Evolutionary conservation across 2,888 invertebrate genomes (phyloP), one percentile per base, ranked within the genome.

Genomic region (Ligdia adustata): DNA sequence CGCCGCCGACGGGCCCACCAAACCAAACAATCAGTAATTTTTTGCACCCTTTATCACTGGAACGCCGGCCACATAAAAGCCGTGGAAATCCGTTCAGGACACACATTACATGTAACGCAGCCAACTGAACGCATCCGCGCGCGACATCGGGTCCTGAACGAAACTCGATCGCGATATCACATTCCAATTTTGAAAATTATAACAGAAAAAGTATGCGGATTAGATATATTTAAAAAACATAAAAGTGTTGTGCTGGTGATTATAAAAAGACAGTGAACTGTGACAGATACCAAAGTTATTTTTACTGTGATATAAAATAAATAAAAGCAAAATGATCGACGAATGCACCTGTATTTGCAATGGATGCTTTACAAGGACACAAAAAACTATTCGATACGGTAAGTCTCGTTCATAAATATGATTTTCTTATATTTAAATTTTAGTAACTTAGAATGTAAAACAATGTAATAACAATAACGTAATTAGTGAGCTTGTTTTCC

Each of bases 41-140:
- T 88, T 89, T 87, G 79, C 86, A 87, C 88, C 86, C 88, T 84
- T 80, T 86, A 86, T 84, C 82, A 82, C 81, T 72, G 85, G 80
- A 79, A 78, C 79, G 81, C 78, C 81, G 71, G 70, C 77, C 62
- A 82, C 86, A 87, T 89, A 89, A 87, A 89, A 88, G 84, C 82
- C 69, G 77, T 80, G 79, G 81, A 82, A 88, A 87, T 80, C 75
- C 77, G 81, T 83, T 82, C 87, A 88, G 88, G 88, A 84, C 81
- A 82, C 79, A 82, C 86, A 88, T 79, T 85, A 81, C 77, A 82
- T 69, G 79, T 80, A 82, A 81, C 75, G 80, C 88, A 72, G 79
- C 80, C 72, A 74, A 72, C 85, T 78, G 88, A 84, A 86, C 87
- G 74, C 74, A 78, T 74, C 82, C 75, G 76, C 75, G 66, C 60